Percentiles rank a stretch among this genome's conserved stretches.
phyloP scores from a whole-genome alignment of 2,797 vertebrate species.

The Enteromius viviparus region DNA sequence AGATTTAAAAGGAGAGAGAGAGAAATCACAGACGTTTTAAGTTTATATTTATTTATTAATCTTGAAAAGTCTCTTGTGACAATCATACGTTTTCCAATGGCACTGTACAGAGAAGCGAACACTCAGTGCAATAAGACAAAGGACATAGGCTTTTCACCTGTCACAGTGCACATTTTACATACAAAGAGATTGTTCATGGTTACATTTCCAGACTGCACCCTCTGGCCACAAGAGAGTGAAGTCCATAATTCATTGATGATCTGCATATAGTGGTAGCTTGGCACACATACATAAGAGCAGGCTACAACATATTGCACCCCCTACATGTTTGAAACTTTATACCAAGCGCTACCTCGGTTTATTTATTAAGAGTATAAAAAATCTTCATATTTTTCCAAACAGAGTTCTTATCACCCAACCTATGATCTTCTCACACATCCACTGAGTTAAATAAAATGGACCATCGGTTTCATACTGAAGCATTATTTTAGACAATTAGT shows the following conservation, averaged over 20 bases:
- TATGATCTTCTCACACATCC: constrained; percentile 23
- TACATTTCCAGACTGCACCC: constrained; percentile 85
- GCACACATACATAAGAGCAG: constrained; percentile 65
- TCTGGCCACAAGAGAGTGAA: constrained; percentile 85
- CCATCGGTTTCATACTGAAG: not conserved
- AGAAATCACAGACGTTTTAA: constrained; percentile 67
- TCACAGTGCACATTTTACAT: constrained; percentile 96
- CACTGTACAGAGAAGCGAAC: constrained; percentile 78
- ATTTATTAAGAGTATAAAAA: constrained; percentile 10
- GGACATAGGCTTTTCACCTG: constrained; percentile 83
- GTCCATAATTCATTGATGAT: constrained; percentile 82
- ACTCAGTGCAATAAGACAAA: constrained; percentile 98
- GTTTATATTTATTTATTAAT: constrained; percentile 77
- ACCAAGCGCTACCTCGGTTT: constrained; percentile 36
- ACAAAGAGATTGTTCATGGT: constrained; percentile 94
- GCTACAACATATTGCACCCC: constrained; percentile 42
- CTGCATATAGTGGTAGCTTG: constrained; percentile 78
- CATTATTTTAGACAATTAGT: not conserved
- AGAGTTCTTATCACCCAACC: constrained; percentile 11
- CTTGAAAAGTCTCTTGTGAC: constrained; percentile 80
- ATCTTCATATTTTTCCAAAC: no score
- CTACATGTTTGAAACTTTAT: constrained; percentile 34
- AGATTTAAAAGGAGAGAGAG: constrained; percentile 21
- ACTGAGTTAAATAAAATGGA: constrained; percentile 39
- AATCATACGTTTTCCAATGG: constrained; percentile 76